These are phyloP conservation scores for Pogona vitticeps DNA, from an alignment of 2,113 vertebrate species.

Conservation along the genomic window DNA sequence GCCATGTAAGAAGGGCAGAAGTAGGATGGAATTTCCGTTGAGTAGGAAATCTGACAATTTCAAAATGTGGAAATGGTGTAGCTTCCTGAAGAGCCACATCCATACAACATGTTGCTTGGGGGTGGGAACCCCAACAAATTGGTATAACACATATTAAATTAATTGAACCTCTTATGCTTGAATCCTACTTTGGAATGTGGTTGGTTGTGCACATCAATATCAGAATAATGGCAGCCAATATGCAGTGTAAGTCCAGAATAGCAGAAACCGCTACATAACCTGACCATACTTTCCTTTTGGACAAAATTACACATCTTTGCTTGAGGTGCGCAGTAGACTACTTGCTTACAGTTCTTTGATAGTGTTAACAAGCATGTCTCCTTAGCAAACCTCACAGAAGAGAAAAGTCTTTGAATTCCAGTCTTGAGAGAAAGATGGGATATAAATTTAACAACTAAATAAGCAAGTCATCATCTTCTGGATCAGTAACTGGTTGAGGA, in stretches of 20 bases:
- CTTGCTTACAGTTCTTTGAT: too few species aligned
- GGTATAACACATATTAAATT: background rate
- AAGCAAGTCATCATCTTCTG: too few species aligned
- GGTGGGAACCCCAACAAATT: background rate
- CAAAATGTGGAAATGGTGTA: too few species aligned
- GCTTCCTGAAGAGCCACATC: background rate
- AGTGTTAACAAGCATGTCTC: too few species aligned
- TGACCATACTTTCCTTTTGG: background rate
- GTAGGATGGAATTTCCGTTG: background rate
- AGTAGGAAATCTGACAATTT: background rate
- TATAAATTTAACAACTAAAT: too few species aligned
- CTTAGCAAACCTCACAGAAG: too few species aligned
- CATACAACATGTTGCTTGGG: too few species aligned
- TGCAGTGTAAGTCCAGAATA: background rate
- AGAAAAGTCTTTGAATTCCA: too few species aligned
- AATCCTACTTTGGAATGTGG: background rate
- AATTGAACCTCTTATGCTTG: background rate
- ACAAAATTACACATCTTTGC: background rate
- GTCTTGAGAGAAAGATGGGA: too few species aligned
- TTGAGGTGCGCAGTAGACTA: too few species aligned
- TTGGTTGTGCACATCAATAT: background rate
- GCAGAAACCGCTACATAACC: background rate
- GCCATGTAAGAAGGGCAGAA: background rate
- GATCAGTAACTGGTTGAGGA: too few species aligned
- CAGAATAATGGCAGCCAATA: background rate